Evolutionary conservation across 2,797 vertebrate genomes (phyloP).

Genomic region (Neosilurus mollespiculum): DNA sequence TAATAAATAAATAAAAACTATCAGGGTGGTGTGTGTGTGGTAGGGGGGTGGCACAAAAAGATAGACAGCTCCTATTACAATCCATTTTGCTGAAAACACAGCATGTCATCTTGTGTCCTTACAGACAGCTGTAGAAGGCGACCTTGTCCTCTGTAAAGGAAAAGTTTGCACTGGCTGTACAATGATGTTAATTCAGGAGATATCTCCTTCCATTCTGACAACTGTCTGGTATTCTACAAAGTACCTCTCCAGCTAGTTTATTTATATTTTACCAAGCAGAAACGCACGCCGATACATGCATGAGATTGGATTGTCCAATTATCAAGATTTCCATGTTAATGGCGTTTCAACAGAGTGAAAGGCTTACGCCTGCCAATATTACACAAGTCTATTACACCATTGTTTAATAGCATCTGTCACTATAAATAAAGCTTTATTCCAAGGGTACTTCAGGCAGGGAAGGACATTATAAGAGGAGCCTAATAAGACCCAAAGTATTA

Average conservation of each 20-base stretch:
- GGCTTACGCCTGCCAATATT: constrained; percentile 3
- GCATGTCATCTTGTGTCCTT: neutral
- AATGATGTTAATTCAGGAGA: neutral
- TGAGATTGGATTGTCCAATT: neutral
- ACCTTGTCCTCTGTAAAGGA: neutral
- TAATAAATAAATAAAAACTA: no score
- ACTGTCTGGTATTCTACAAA: neutral
- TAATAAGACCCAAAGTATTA: constrained; percentile 35
- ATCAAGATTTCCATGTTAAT: neutral
- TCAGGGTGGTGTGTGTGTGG: no score
- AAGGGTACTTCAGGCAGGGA: constrained; percentile 12
- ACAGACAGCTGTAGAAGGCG: neutral
- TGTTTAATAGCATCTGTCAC: constrained; percentile 22
- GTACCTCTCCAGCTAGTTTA: neutral
- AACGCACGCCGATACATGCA: neutral
- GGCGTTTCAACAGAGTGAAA: neutral
- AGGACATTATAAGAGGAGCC: constrained; percentile 26
- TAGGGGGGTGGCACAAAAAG: no score
- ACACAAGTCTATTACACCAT: constrained; percentile 4
- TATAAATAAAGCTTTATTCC: constrained; percentile 32
- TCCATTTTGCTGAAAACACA: neutral
- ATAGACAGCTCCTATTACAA: constrained; percentile 1
- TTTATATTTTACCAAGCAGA: neutral
- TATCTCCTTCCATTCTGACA: neutral
- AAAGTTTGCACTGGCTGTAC: neutral